phyloP scores from a whole-genome alignment of 1,140 invertebrate genomes.

The Drosophila novamexicana region DNA sequence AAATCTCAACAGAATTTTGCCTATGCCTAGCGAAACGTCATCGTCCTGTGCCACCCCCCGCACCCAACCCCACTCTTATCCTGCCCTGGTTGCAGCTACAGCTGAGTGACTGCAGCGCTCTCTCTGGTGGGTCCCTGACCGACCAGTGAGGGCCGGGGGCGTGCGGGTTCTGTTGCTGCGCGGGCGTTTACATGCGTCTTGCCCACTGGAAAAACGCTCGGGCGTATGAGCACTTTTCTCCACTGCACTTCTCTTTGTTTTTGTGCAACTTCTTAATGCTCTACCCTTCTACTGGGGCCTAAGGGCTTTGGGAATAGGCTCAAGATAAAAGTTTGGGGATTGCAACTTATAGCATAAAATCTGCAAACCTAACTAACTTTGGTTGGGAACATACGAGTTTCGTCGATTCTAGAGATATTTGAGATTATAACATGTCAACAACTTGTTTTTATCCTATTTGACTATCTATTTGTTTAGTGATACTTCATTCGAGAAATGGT shows the following conservation, averaged over 20 bases:
- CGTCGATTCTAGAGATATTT: too few relatives aligned
- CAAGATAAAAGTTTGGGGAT: too few relatives aligned
- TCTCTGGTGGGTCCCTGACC: constrained; percentile 38
- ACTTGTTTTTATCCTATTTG: too few relatives aligned
- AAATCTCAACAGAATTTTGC: constrained; percentile 72
- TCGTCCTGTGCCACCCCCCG: constrained; percentile 56
- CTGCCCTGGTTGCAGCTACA: constrained; percentile 14
- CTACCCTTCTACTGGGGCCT: not conserved
- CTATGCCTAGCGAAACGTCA: constrained; percentile 56
- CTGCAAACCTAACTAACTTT: too few relatives aligned
- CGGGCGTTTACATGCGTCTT: constrained; percentile 27
- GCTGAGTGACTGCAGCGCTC: constrained; percentile 50
- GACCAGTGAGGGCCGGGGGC: not conserved
- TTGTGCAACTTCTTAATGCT: constrained; percentile 58
- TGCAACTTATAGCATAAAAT: too few relatives aligned
- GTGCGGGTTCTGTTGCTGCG: not conserved
- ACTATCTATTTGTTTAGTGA: not conserved
- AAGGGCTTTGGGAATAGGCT: not conserved
- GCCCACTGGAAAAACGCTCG: constrained; percentile 45
- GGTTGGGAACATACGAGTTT: too few relatives aligned
- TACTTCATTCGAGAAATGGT: not conserved
- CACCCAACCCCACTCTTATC: constrained; percentile 3
- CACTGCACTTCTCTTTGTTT: constrained; percentile 66
- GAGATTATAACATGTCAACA: too few relatives aligned
- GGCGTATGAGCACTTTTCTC: constrained; percentile 58